Evolutionary conservation across 2,888 invertebrate genomes (phyloP), one percentile per base, ranked within the genome.

Genomic region (Thumatha senex): DNA sequence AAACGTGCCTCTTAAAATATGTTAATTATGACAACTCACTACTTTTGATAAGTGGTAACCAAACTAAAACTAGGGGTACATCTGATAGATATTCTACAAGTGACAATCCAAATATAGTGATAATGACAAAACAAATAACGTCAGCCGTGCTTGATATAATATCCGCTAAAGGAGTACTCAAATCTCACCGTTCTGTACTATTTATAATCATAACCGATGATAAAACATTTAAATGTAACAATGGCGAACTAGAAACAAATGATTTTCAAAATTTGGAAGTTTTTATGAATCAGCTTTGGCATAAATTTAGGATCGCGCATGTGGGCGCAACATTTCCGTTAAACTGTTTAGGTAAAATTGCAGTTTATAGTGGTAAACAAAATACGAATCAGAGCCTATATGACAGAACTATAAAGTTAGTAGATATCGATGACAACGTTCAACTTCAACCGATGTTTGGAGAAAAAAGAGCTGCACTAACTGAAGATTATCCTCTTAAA

Each of bases 251-350:
- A 34, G 51, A 50, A 36, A 11, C 39, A 43, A 49, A 59, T 2
- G 61, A 64, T 10, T 60, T 63, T 24, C 31, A 33, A 5, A 13
- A 48, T 2, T 58, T 75, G 9, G 67, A 83, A 43, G 46, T 33
- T 8, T 74, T 75, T 47, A 61, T 82, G 35, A 81, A 80, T 46
- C 47, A 51, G 11, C 31, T 84, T 9, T 84, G 84, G 84, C 74
- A 74, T 13, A 63, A 44, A 44, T 67, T 65, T 52, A 61, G 57
- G 47, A 62, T 72, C 9, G 62, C 72, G 31, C 48, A 63, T 40
- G 67, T 73, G 1, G 50, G 68, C 24, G 43, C 79, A 0, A 56
- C 58, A 40, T 75, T 83, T 31, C 84, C 84, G 4, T 62, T 66
- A 33, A 61, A 69, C 2, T 84, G 84, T 46, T 69, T 75, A 40